Conservation (phyloP, 2,888 invertebrate species). For the Odontocerum albicorne region DNA sequence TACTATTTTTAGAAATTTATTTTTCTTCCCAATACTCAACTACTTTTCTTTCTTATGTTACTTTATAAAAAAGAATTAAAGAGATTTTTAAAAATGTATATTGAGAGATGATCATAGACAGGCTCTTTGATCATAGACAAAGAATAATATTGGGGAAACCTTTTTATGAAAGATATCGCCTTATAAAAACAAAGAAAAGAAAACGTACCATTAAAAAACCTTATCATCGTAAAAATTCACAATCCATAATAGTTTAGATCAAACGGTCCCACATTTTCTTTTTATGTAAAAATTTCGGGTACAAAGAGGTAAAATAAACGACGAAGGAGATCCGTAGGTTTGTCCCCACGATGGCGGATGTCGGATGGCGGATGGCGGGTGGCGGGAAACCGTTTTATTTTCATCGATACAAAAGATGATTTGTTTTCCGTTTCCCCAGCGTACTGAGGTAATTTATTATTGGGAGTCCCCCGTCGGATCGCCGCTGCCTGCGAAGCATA, state of each 20-base stretch:
- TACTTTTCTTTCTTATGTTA: too few relatives aligned
- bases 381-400: constrained; percentile 29
- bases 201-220: neutral
- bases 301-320: neutral
- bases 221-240: constrained; percentile 12
- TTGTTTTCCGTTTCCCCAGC: constrained; percentile 31
- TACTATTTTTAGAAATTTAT: too few relatives aligned
- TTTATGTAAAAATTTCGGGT: neutral
- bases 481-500: constrained; percentile 27
- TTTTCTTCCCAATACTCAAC: too few relatives aligned
- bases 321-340: too few relatives aligned
- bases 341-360: too few relatives aligned
- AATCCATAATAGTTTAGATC: constrained; percentile 7
- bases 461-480: constrained; percentile 25
- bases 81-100: too few relatives aligned
- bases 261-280: constrained; percentile 2
- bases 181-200: neutral
- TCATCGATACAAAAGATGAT: constrained; percentile 32
- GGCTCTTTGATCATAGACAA: constrained; percentile 6
- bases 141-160: neutral
- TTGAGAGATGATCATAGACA: too few relatives aligned
- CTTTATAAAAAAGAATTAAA: too few relatives aligned
- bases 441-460: constrained; percentile 32
- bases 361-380: neutral
- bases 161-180: neutral